Base-by-base conservation (phyloP, 2,888 invertebrate genomes). In the Melikaiella ostensackeni region DNA sequence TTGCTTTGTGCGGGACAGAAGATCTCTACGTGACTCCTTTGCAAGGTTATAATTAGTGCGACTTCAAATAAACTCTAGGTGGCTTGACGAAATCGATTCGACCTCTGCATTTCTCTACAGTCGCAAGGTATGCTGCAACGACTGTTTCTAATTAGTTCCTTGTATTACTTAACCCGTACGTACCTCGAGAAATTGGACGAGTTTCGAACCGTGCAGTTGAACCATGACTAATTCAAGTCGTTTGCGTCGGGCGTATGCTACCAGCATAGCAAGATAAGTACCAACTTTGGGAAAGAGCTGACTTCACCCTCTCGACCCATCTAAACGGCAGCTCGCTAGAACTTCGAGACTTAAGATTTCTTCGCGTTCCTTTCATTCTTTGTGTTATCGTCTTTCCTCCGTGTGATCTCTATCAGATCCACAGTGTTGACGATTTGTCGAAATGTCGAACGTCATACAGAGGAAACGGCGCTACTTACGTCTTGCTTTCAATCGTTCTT, bases 81-180 rank as follows among this genome's bases (percentile, higher is more conserved):
- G n/a, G n/a, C 30, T 30, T 70, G 70, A 70, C 50, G 80, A 76
- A 76, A 81, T 77, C 70, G 80, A 78, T 77, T 79, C 74, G 70
- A 75, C 63, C 73, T 73, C 62, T 30, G 75, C 63, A 76, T 80
- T 80, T 57, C 75, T 76, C 50, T 62, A 42, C 75, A 73, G 76
- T 62, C 78, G 80, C 82, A 79, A 81, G 80, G 80, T 83, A 79
- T 79, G 79, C 50, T 70, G 80, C 82, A 83, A 84, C 83, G 84
- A 87, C 84, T 86, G 88, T 88, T 88, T 80, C 85, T 88, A 86
- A 89, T 88, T 89, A 88, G 86, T 88, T 86, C 83, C 84, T 85
- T 84, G 86, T 85, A 85, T 87, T 84, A 84, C 86, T 86, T 84
- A 84, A 84, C 81, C 83, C 79, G 76, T 79, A 82, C 80, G 83